These are phyloP conservation scores for Pediacus dermestoides DNA, from an alignment of 2,888 invertebrate genomes.

Conservation along the genomic window DNA sequence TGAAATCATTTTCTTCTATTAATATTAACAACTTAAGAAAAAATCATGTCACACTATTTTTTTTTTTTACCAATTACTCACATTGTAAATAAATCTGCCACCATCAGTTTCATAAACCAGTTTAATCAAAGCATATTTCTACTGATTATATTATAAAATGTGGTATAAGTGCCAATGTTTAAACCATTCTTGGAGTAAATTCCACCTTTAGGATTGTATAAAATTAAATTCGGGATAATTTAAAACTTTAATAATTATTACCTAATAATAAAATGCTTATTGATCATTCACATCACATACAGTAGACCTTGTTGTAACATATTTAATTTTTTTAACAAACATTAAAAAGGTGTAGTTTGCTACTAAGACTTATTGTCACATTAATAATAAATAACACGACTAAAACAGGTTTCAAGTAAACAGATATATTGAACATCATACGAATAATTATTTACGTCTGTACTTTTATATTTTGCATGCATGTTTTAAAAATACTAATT, in stretches of 20 bases:
- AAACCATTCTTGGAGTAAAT: conserved; percentile 49
- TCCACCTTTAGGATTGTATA: conserved; percentile 45
- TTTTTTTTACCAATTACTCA: conserved; percentile 2
- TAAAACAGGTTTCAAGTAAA: conserved; percentile 20
- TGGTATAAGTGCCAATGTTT: conserved; percentile 5
- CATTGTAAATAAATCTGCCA: no score
- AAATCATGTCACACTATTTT: background rate
- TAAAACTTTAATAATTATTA: conserved; percentile 12
- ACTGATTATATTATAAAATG: no score
- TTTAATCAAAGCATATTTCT: no score
- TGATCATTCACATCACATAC: conserved; percentile 11
- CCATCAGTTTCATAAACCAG: no score
- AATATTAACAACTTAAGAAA: no score
- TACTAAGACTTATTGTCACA: conserved; percentile 39
- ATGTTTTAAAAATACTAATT: conserved; percentile 3
- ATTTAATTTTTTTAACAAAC: conserved; percentile 23
- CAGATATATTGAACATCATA: conserved; percentile 15
- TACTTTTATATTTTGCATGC: conserved; percentile 5
- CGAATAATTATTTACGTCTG: conserved; percentile 7
- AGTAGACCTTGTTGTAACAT: conserved; percentile 10
- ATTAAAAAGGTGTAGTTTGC: conserved; percentile 57
- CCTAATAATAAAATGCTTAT: conserved; percentile 7
- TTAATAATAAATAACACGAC: conserved; percentile 23
- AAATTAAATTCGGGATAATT: conserved; percentile 9
- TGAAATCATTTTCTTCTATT: no score